Percentiles rank a stretch among this genome's conserved stretches.
These are phyloP conservation scores for Callinectes sapidus DNA, from an alignment of 2,888 invertebrate species.

Conservation along the genomic window DNA sequence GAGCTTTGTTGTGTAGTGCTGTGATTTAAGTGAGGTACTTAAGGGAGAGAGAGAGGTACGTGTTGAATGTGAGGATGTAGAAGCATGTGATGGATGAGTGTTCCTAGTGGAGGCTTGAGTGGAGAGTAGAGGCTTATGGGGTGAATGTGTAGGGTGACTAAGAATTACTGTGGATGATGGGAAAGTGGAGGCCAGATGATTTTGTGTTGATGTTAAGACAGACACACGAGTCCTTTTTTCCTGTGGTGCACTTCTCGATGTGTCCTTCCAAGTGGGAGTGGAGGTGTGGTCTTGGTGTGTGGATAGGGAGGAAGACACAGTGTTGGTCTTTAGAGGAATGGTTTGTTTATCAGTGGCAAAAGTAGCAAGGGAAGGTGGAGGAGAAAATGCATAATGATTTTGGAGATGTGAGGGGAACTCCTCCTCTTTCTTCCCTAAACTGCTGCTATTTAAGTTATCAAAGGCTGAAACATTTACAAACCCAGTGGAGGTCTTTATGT, in stretches of 20 bases:
- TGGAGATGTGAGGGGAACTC: conserved; percentile 15
- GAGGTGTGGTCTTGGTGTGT: background rate
- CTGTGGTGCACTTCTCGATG: background rate
- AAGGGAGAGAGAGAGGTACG: background rate
- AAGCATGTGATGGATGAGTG: background rate
- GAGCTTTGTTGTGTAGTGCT: conserved; percentile 6
- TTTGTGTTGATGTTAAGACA: background rate
- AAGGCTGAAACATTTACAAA: conserved; percentile 56
- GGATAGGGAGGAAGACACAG: background rate
- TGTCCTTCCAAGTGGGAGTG: conserved; percentile 15
- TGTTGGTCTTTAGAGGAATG: background rate
- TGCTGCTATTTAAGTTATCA: conserved; percentile 38
- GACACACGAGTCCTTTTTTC: background rate
- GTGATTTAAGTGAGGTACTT: conserved; percentile 13
- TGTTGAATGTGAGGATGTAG: background rate
- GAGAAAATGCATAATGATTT: conserved; percentile 46
- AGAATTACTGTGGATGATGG: background rate
- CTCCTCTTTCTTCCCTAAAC: background rate
- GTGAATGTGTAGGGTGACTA: background rate
- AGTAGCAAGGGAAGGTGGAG: background rate
- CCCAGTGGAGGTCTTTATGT: conserved; percentile 48
- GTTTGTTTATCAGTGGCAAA: background rate
- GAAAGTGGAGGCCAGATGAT: background rate
- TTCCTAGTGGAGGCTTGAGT: background rate
- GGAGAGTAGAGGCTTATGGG: background rate